These are phyloP conservation scores for Phyllotis vaccarum DNA, from an alignment of 2,797 vertebrate genomes.

Conservation along the genomic window DNA sequence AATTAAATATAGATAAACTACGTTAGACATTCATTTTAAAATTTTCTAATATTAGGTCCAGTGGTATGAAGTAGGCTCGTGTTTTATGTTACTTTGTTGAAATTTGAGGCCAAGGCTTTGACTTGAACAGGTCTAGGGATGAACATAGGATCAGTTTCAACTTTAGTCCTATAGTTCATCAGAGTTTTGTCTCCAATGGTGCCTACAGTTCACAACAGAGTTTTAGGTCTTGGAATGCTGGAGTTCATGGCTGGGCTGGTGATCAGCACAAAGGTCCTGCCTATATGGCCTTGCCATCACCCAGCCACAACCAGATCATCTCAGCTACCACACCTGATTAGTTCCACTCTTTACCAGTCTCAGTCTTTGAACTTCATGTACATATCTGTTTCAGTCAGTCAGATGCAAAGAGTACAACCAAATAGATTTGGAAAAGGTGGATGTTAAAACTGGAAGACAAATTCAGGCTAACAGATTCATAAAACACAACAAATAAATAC, in stretches of 20 bases:
- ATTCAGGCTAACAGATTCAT: neutral
- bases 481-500: neutral
- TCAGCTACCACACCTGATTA: neutral
- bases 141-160: neutral
- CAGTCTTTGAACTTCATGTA: neutral
- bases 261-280: too few relatives aligned
- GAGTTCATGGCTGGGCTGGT: too few relatives aligned
- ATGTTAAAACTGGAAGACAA: neutral
- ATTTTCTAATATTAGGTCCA: neutral
- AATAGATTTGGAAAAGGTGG: too few relatives aligned
- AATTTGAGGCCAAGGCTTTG: neutral
- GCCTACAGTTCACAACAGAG: neutral
- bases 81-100: neutral
- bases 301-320: neutral
- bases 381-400: neutral
- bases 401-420: neutral
- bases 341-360: neutral
- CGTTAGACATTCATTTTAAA: slow-evolving; percentile 17
- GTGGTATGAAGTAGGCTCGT: neutral
- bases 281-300: neutral
- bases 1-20: neutral
- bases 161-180: neutral
- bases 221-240: neutral
- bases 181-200: neutral
- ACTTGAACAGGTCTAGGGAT: neutral